A percentile compares a stretch with the other conserved stretches of the same genome.
These are phyloP conservation scores for Caenorhabditis sp. DNA, from an alignment of 2,888 invertebrate genomes.

Conservation along the genomic window DNA sequence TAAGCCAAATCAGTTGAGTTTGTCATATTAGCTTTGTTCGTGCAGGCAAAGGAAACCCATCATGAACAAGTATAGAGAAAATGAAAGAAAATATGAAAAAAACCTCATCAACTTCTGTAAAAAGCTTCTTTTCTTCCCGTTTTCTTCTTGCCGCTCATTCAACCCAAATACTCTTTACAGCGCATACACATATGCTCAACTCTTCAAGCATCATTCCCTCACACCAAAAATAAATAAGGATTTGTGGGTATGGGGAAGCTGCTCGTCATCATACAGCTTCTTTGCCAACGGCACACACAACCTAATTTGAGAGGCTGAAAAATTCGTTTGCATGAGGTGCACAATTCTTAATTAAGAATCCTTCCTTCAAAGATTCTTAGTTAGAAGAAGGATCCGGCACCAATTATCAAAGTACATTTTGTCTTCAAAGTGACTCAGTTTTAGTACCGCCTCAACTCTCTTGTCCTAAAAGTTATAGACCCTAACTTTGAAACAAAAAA, in stretches of 20 bases:
- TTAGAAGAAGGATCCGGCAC: not conserved
- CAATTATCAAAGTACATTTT: not conserved
- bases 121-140: constrained; percentile 19
- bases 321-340: constrained; percentile 25
- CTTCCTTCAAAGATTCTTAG: constrained; percentile 15
- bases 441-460: not conserved
- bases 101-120: constrained; percentile 53
- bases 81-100: not conserved
- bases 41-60: not conserved
- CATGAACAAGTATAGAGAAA: not conserved
- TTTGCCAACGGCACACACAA: constrained; percentile 33
- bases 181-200: constrained; percentile 21
- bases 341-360: constrained; percentile 43
- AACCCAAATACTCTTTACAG: constrained; percentile 35
- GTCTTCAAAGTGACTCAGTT: not conserved
- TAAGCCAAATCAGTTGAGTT: constrained; percentile 54
- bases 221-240: constrained; percentile 58
- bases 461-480: no score
- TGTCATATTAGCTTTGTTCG: constrained; percentile 45
- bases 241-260: constrained; percentile 31
- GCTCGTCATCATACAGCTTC: constrained; percentile 45
- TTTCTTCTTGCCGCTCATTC: constrained; percentile 11
- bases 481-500: no score
- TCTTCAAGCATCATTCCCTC: constrained; percentile 55
- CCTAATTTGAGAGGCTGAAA: constrained; percentile 31